These are phyloP conservation scores for Trinectes maculatus DNA, from an alignment of 2,113 vertebrate genomes.

Conservation along the genomic window DNA sequence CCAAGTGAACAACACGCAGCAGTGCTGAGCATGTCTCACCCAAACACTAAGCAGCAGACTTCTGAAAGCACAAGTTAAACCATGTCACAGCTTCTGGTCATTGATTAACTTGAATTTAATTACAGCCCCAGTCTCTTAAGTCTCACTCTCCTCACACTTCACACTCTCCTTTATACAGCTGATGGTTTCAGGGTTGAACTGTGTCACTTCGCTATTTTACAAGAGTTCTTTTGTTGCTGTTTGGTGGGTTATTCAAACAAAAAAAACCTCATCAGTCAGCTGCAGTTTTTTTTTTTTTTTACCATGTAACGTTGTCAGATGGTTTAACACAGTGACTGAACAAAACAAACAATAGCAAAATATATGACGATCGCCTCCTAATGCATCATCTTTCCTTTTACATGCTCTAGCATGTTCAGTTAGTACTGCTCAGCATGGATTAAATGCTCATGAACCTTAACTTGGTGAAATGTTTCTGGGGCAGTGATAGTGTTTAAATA, in stretches of 20 bases:
- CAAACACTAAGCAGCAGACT: not conserved
- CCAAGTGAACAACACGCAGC: not conserved
- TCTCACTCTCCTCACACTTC: not conserved
- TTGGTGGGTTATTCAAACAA: too few species aligned
- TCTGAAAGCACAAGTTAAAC: constrained; percentile 5
- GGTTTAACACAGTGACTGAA: constrained; percentile 1
- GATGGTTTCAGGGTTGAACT: not conserved
- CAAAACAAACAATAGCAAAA: not conserved
- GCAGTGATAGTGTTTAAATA: constrained; percentile 30
- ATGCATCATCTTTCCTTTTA: constrained; percentile 10
- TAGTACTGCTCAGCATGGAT: not conserved
- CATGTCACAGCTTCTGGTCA: not conserved
- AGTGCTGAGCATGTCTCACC: not conserved
- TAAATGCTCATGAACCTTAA: constrained; percentile 13
- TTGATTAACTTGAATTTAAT: constrained; percentile 7
- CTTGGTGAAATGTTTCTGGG: constrained; percentile 6
- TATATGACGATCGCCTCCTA: constrained; percentile 3
- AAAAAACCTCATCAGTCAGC: too few species aligned
- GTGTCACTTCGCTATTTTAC: not conserved
- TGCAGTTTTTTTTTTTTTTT: not conserved
- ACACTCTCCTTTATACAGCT: not conserved
- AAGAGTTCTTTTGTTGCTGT: not conserved
- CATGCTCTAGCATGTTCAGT: constrained; percentile 2
- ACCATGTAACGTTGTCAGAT: constrained; percentile 11
- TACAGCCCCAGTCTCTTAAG: not conserved